Percentiles rank a stretch among this genome's conserved stretches.
phyloP scores from a whole-genome alignment of 2,797 vertebrate species.

The Bucorvus abyssinicus region DNA sequence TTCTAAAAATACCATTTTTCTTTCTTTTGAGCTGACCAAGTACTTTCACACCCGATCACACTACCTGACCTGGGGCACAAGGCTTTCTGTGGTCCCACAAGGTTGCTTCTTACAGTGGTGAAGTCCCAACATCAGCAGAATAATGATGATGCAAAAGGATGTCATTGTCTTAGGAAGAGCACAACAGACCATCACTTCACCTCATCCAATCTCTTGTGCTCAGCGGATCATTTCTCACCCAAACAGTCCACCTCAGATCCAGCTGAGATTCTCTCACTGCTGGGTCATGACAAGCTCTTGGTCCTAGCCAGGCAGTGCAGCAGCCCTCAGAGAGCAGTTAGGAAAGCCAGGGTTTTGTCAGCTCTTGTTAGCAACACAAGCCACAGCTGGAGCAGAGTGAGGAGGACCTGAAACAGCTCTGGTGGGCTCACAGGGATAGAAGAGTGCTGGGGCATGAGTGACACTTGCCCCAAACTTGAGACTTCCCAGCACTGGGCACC shows the following conservation, averaged over 20 bases:
- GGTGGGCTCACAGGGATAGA: neutral
- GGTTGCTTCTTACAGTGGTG: neutral
- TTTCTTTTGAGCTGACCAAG: neutral
- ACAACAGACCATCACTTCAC: neutral
- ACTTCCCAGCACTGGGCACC: rapidly evolving
- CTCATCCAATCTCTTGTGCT: neutral
- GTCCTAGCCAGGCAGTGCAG: neutral
- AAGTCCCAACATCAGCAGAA: neutral
- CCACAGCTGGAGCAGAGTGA: neutral
- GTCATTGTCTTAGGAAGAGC: neutral
- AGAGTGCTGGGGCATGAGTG: neutral
- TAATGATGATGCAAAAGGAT: neutral
- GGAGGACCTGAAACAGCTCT: neutral
- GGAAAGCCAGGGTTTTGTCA: neutral
- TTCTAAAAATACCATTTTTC: neutral
- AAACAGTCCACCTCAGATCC: neutral
- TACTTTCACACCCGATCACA: neutral
- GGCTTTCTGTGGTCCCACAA: neutral
- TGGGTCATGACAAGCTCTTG: neutral
- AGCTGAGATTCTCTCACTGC: rapidly evolving
- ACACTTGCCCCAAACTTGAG: rapidly evolving
- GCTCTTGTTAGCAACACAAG: neutral
- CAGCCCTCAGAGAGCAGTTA: neutral
- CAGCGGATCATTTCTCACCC: neutral
- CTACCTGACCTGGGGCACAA: neutral